Conservation (phyloP, 2,113 vertebrate species). For the Prionailurus bengalensis region DNA sequence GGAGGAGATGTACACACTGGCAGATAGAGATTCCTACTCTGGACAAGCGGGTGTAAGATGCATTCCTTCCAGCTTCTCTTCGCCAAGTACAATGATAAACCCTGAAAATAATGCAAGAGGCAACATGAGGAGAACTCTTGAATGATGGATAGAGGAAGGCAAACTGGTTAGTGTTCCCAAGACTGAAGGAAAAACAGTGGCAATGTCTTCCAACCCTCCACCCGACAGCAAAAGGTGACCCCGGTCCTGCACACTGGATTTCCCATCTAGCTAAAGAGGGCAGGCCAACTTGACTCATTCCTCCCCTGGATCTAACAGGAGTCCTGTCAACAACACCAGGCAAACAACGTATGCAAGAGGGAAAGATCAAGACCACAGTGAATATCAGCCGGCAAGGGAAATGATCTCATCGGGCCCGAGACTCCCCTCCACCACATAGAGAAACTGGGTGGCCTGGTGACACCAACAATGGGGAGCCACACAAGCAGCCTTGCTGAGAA, state of each 20-base stretch:
- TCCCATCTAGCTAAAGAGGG: background rate
- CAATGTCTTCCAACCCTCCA: background rate
- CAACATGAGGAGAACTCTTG: background rate
- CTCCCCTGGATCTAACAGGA: background rate
- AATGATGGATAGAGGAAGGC: background rate
- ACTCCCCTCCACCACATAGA: background rate
- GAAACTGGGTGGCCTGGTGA: background rate
- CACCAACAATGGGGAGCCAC: background rate
- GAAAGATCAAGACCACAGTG: background rate
- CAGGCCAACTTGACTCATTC: background rate
- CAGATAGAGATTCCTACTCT: background rate
- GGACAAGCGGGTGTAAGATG: background rate
- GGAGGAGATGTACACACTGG: background rate
- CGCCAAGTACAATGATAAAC: background rate
- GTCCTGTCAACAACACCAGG: background rate
- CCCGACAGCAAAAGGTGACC: background rate
- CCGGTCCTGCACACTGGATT: fast-evolving
- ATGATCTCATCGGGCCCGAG: fast-evolving
- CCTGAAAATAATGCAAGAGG: background rate
- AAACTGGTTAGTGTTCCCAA: background rate
- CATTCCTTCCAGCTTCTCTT: background rate
- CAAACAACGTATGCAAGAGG: fast-evolving
- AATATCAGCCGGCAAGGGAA: background rate
- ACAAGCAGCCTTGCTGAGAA: background rate
- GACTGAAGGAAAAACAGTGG: background rate